Evolutionary conservation across 2,888 invertebrate species (phyloP).

Genomic region (Megalurothrips usitatus): DNA sequence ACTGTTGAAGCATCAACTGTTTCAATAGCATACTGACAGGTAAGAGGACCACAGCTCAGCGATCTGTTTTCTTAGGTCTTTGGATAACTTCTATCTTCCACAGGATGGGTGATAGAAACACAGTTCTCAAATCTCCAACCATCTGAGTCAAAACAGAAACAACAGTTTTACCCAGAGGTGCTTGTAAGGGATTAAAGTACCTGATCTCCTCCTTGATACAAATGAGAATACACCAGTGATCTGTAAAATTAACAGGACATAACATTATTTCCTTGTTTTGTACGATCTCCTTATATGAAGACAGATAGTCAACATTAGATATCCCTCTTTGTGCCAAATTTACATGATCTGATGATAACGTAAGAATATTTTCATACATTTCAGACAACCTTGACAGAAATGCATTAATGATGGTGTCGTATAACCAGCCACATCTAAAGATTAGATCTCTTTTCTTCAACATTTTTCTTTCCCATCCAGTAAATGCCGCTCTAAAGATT

Average conservation of each 20-base stretch:
- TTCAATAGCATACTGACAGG: neutral
- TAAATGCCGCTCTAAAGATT: neutral
- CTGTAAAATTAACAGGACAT: neutral
- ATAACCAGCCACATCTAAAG: neutral
- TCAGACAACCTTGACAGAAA: neutral
- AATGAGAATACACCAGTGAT: neutral
- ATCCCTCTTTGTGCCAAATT: neutral
- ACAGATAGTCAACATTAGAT: neutral
- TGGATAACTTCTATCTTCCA: neutral
- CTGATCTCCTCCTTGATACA: neutral
- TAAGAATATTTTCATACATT: neutral
- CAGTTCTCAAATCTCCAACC: neutral
- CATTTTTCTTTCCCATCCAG: neutral
- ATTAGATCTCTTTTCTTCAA: neutral
- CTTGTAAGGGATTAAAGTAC: neutral
- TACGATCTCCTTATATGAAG: neutral
- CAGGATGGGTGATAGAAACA: neutral
- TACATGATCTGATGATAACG: neutral
- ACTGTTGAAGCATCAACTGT: neutral
- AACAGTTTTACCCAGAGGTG: neutral
- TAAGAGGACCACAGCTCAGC: neutral
- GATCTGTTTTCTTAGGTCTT: neutral
- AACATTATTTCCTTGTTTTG: neutral
- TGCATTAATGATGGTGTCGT: neutral
- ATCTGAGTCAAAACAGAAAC: neutral